Evolutionary conservation across 2,797 vertebrate genomes (phyloP).

Genomic region (Pseudochirops cupreus): DNA sequence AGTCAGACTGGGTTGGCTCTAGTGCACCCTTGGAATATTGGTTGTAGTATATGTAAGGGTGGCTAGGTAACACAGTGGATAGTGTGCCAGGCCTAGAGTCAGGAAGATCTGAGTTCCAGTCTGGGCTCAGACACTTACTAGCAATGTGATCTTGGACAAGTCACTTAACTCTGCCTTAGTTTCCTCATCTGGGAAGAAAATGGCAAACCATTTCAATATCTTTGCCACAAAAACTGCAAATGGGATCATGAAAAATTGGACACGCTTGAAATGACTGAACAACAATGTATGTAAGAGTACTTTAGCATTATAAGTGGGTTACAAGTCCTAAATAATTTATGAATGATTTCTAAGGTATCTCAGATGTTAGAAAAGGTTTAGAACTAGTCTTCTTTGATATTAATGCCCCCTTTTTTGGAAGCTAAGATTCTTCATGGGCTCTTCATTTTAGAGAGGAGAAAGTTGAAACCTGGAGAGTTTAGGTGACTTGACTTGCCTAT

Average conservation of each 20-base stretch:
- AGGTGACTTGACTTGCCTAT: background rate
- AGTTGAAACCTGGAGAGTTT: background rate
- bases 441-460: background rate
- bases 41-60: background rate
- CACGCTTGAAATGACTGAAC: background rate
- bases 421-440: slow-evolving; percentile 11
- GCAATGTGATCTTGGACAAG: background rate
- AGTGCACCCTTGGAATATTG: background rate
- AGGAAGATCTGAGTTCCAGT: background rate
- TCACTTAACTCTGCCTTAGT: background rate
- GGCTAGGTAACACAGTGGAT: background rate
- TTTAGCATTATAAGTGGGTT: background rate
- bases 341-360: background rate
- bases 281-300: background rate
- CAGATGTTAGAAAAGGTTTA: background rate
- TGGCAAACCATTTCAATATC: background rate
- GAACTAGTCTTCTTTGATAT: background rate
- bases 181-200: background rate
- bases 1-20: background rate
- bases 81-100: background rate
- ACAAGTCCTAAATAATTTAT: background rate
- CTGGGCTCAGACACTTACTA: too few species aligned
- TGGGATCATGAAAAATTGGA: background rate
- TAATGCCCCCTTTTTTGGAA: background rate
- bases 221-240: background rate